phyloP scores from a whole-genome alignment of 2,113 vertebrate species.

The Rousettus leschenaultii region DNA sequence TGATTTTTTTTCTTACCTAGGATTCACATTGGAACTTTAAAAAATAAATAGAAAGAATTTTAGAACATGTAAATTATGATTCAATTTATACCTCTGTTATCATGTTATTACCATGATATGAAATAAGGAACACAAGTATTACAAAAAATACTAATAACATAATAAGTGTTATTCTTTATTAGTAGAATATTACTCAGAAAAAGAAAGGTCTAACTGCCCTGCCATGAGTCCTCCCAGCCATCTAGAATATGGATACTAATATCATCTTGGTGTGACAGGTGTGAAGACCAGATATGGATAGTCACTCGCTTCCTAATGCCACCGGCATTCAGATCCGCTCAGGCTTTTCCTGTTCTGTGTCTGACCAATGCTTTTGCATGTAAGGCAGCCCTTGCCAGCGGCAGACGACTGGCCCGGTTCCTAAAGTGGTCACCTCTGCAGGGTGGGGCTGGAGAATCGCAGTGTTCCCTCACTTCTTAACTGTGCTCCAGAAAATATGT shows the following conservation, averaged over 20 bases:
- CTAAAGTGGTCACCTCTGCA: background rate
- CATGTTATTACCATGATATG: background rate
- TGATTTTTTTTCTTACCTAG: background rate
- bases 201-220: background rate
- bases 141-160: background rate
- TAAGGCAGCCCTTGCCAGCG: background rate
- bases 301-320: background rate
- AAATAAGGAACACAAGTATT: background rate
- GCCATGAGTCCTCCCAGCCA: background rate
- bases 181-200: background rate
- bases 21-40: background rate
- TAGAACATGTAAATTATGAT: slow-evolving; percentile 23
- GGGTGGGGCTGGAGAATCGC: accelerated
- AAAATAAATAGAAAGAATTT: slow-evolving; percentile 16
- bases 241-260: accelerated
- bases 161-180: background rate
- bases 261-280: too few species aligned
- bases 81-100: slow-evolving; percentile 4
- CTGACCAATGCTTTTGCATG: accelerated
- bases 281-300: accelerated
- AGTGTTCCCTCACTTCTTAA: background rate
- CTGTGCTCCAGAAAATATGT: background rate
- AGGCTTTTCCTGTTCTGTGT: accelerated
- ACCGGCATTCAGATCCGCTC: background rate
- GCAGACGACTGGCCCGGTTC: background rate